A percentile compares a stretch with the other conserved stretches of the same genome.
These are phyloP conservation scores for Acanthosoma haemorrhoidale DNA, from an alignment of 2,888 invertebrate genomes.

Conservation along the genomic window DNA sequence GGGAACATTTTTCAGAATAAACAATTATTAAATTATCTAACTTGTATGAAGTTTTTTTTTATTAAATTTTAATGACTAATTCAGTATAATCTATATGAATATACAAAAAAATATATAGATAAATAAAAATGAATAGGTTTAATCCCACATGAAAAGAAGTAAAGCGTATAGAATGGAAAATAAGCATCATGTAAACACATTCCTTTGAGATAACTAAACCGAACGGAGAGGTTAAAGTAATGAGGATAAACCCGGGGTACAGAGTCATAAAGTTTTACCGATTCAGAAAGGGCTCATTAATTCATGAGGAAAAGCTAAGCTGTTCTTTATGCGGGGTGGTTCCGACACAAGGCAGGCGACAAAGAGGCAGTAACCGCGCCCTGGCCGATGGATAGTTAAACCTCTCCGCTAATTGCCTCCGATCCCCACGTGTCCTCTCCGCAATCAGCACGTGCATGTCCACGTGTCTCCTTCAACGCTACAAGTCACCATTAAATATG, in stretches of 20 bases:
- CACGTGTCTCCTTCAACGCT: background rate
- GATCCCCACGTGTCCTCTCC: background rate
- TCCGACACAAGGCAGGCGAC: background rate
- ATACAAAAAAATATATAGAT: no score
- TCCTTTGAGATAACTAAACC: conserved; percentile 20
- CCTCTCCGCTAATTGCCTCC: background rate
- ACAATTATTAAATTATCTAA: no score
- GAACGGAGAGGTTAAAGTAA: background rate
- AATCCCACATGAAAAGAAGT: background rate
- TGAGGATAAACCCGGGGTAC: conserved; percentile 22
- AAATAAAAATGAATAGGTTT: background rate
- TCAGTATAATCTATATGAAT: no score
- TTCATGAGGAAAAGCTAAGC: background rate
- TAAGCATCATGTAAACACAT: conserved; percentile 21
- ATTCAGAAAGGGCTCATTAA: background rate
- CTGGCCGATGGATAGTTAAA: background rate
- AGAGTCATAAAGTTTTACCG: conserved; percentile 5
- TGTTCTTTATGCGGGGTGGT: background rate
- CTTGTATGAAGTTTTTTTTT: no score
- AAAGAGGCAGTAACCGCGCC: no score
- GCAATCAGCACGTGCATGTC: background rate
- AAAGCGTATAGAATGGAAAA: background rate
- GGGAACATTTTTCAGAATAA: no score
- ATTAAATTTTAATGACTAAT: no score
- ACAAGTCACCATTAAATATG: conserved; percentile 14